These are phyloP conservation scores for Carassius auratus DNA, from an alignment of 2,113 vertebrate genomes.

Conservation along the genomic window DNA sequence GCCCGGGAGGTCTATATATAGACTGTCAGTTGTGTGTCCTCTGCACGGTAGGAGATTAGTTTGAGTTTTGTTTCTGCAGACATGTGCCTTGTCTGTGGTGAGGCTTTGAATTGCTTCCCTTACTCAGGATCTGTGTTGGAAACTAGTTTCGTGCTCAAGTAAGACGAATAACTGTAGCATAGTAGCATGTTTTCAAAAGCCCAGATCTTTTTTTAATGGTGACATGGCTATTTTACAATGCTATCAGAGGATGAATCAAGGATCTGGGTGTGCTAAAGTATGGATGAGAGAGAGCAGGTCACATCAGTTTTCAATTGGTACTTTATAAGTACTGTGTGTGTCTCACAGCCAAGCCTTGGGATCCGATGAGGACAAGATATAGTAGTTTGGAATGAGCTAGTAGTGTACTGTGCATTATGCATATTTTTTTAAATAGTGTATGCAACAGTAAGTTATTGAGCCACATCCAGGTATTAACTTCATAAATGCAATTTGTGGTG, in stretches of 20 bases:
- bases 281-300: constrained; percentile 39
- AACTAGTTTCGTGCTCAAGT: constrained; percentile 65
- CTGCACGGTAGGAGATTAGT: background rate
- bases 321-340: constrained; percentile 7
- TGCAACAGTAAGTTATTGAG: no score
- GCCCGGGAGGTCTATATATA: background rate
- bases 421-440: no score
- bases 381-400: no score
- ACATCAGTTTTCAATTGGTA: background rate
- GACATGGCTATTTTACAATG: constrained; percentile 72
- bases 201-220: constrained; percentile 59
- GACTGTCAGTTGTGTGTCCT: background rate
- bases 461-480: no score
- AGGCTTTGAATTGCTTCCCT: constrained; percentile 48
- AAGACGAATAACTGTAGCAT: constrained; percentile 59
- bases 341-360: background rate
- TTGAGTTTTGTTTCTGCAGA: constrained; percentile 22
- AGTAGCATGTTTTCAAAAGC: no score
- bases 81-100: constrained; percentile 24
- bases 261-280: background rate
- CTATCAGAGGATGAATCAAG: constrained; percentile 43
- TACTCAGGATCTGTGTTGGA: constrained; percentile 52
- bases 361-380: background rate
- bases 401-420: no score
- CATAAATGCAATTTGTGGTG: no score